Percentiles rank a stretch among this genome's conserved stretches.
These are phyloP conservation scores for Drosophila suzukii DNA, from an alignment of 1,140 invertebrate species.

Conservation along the genomic window DNA sequence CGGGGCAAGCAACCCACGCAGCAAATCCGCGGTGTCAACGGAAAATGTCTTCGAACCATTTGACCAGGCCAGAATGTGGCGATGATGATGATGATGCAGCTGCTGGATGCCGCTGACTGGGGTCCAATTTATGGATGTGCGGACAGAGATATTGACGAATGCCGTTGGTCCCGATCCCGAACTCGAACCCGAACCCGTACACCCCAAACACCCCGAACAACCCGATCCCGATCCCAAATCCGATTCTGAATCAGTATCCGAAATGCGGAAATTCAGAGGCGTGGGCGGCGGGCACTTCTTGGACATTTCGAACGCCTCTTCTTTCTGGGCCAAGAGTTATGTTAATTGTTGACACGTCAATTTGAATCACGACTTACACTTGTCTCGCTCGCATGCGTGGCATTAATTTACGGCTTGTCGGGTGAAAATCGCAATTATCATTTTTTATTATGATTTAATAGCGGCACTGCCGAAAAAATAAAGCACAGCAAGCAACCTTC, in stretches of 20 bases:
- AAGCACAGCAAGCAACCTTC: constrained; percentile 24
- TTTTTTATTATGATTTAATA: constrained; percentile 83
- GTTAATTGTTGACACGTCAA: constrained; percentile 76
- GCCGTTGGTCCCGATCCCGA: constrained; percentile 21
- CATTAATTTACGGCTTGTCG: constrained; percentile 69
- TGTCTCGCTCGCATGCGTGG: constrained; percentile 64
- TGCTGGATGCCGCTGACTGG: constrained; percentile 59
- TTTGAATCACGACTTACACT: constrained; percentile 82
- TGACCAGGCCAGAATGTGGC: constrained; percentile 10
- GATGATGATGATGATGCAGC: constrained; percentile 45
- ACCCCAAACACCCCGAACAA: background rate
- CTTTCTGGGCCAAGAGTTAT: constrained; percentile 57
- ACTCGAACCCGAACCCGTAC: constrained; percentile 13
- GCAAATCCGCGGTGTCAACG: constrained; percentile 72
- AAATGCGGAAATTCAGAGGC: constrained; percentile 73
- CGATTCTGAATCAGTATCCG: background rate
- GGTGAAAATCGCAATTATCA: constrained; percentile 80
- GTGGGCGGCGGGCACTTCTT: constrained; percentile 50
- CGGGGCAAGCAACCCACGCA: constrained; percentile 3
- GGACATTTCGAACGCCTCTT: constrained; percentile 11
- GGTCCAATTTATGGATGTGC: constrained; percentile 59
- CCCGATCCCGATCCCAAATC: background rate
- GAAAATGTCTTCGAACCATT: constrained; percentile 53
- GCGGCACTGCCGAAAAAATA: constrained; percentile 31
- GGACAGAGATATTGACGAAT: constrained; percentile 72